These are phyloP conservation scores for Diachasmimorpha longicaudata DNA, from an alignment of 1,140 invertebrate species.

Conservation along the genomic window DNA sequence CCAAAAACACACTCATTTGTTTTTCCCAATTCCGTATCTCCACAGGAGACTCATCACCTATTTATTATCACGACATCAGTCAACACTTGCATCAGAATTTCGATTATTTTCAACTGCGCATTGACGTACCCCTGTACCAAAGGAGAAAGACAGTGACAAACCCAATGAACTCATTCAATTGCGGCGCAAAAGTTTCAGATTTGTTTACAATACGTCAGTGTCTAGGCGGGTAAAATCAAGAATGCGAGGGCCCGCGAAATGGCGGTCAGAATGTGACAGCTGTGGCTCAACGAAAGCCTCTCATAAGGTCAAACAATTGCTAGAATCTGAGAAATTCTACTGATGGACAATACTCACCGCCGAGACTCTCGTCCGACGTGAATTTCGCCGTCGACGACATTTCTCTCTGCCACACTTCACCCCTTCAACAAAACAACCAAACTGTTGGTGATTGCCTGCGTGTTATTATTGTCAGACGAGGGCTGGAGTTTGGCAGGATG, in stretches of 20 bases:
- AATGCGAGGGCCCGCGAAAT: conserved; percentile 40
- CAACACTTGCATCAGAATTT: neutral
- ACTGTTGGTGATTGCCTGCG: neutral
- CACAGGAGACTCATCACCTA: too few species aligned
- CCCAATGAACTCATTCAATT: conserved; percentile 15
- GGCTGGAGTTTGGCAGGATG: neutral
- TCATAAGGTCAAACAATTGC: neutral
- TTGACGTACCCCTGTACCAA: neutral
- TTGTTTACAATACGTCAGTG: conserved; percentile 37
- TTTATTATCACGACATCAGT: neutral
- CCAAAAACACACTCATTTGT: too few species aligned
- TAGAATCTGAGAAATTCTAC: neutral
- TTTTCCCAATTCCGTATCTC: too few species aligned
- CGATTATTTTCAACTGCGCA: neutral
- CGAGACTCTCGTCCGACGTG: conserved; percentile 55
- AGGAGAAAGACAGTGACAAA: neutral
- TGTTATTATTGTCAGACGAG: neutral
- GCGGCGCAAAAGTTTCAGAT: conserved; percentile 33
- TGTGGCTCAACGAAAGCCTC: conserved; percentile 14
- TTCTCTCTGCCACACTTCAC: neutral
- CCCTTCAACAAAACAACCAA: conserved; percentile 3
- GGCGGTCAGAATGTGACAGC: conserved; percentile 46
- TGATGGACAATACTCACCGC: conserved; percentile 50
- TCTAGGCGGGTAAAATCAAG: neutral
- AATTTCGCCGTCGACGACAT: conserved; percentile 58